Evolutionary conservation across 2,113 vertebrate genomes (phyloP).

Genomic region (Mellivora capensis): DNA sequence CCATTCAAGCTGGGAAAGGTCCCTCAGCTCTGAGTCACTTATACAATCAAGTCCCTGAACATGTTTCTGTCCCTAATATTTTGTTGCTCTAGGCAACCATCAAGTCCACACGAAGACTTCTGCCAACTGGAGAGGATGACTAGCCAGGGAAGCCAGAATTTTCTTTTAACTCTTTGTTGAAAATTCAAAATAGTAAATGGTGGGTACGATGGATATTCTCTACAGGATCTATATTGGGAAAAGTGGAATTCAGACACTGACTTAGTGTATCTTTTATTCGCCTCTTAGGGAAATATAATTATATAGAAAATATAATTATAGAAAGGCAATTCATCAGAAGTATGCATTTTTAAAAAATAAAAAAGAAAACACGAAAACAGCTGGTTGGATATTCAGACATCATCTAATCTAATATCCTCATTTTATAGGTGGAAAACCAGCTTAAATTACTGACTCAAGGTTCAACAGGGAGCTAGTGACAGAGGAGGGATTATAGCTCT

Average conservation of each 20-base stretch:
- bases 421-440: neutral
- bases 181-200: conserved; percentile 48
- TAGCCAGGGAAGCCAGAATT: conserved; percentile 27
- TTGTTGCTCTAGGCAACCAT: conserved; percentile 77
- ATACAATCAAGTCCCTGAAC: conserved; percentile 51
- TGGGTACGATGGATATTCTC: neutral
- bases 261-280: neutral
- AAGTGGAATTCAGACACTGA: neutral
- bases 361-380: neutral
- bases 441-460: neutral
- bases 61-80: conserved; percentile 73
- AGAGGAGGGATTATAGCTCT: neutral
- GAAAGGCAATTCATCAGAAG: neutral
- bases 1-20: conserved; percentile 42
- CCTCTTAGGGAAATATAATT: neutral
- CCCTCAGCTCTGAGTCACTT: conserved; percentile 70
- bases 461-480: neutral
- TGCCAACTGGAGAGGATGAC: conserved; percentile 72
- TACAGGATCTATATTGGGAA: neutral
- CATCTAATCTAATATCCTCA: neutral
- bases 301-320: neutral
- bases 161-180: conserved; percentile 66
- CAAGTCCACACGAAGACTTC: conserved; percentile 64
- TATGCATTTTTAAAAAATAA: neutral
- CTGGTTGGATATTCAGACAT: neutral